Evolutionary conservation across 2,888 invertebrate species (phyloP).

Genomic region (Hedychridium roseum): DNA sequence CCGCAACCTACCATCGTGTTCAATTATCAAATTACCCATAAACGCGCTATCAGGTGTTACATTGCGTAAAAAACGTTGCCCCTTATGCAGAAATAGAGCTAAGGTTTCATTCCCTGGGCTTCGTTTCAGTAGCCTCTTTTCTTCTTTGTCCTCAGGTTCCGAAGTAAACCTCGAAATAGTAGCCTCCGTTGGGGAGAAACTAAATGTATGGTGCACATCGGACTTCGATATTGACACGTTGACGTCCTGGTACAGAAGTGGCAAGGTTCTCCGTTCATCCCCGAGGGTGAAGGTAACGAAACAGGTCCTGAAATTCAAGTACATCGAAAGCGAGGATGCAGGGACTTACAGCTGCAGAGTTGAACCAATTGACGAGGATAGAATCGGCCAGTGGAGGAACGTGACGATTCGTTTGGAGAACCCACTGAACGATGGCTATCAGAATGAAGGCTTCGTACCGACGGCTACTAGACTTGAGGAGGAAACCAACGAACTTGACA

Average conservation of each 20-base stretch:
- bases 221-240: conserved; percentile 35
- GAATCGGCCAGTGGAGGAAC: conserved; percentile 48
- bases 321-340: conserved; percentile 44
- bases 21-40: too few relatives aligned
- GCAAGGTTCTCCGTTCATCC: conserved; percentile 29
- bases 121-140: too few relatives aligned
- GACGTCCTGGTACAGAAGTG: conserved; percentile 54
- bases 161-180: too few relatives aligned
- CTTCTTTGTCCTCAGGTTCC: too few relatives aligned
- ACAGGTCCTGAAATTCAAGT: conserved; percentile 49
- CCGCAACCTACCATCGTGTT: too few relatives aligned
- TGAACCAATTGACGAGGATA: conserved; percentile 17
- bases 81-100: too few relatives aligned
- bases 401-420: conserved; percentile 47
- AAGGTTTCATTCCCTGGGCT: too few relatives aligned
- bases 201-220: conserved; percentile 48
- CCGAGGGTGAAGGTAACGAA: conserved; percentile 44
- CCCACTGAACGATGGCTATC: conserved; percentile 48
- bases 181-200: conserved; percentile 45
- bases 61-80: too few relatives aligned
- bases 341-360: conserved; percentile 51
- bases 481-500: conserved; percentile 57
- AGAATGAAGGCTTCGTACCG: conserved; percentile 42
- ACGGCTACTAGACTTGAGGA: conserved; percentile 49
- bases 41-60: too few relatives aligned